These are phyloP conservation scores for Gasterosteus nipponicus DNA, from an alignment of 2,113 vertebrate genomes.

Conservation along the genomic window DNA sequence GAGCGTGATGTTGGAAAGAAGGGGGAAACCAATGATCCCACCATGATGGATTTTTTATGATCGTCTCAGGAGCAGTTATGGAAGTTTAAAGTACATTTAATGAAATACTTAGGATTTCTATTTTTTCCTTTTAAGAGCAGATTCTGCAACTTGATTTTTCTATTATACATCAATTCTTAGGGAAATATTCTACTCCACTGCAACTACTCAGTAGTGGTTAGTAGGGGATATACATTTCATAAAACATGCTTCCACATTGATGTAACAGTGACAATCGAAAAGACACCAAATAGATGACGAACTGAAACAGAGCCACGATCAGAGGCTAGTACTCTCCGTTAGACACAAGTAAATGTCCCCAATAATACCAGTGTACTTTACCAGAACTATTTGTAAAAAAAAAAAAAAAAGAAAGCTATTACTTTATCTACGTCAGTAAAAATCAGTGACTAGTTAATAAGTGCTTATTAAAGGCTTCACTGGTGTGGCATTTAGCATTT, in stretches of 20 bases:
- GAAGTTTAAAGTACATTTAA: slow-evolving; percentile 1
- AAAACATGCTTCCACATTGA: background rate
- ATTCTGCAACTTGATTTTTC: background rate
- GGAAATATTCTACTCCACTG: background rate
- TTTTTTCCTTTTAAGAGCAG: background rate
- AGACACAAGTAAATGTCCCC: background rate
- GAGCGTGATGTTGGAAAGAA: slow-evolving; percentile 37
- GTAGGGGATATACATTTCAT: background rate
- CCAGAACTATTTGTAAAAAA: too few relatives aligned
- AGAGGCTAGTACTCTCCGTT: background rate
- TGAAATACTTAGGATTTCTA: background rate
- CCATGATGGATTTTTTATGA: slow-evolving; percentile 55
- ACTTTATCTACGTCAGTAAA: too few relatives aligned
- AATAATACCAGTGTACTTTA: background rate
- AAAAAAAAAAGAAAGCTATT: too few relatives aligned
- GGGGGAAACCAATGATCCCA: slow-evolving; percentile 41
- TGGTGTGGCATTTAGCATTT: background rate
- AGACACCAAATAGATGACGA: background rate
- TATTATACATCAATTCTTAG: background rate
- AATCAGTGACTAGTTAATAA: too few relatives aligned
- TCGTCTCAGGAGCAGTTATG: slow-evolving; percentile 12
- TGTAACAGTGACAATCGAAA: background rate
- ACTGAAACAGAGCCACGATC: background rate
- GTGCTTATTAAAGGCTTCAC: background rate
- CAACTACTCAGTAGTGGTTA: background rate